Conservation (phyloP, 2,888 invertebrate genomes). For the Netelia melanura region DNA sequence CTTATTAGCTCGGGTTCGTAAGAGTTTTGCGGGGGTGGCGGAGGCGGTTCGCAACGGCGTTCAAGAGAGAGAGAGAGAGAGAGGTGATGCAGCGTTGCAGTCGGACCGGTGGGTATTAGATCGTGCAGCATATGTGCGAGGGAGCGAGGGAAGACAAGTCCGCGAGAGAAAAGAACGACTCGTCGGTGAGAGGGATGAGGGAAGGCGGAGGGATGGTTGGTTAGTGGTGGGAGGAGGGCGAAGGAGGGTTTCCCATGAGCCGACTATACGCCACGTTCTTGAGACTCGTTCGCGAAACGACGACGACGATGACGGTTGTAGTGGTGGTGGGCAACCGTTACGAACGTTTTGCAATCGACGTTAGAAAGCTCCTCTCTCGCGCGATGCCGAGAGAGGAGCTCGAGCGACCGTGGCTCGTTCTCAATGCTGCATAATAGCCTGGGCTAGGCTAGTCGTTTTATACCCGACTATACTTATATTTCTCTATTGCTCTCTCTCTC, state of each 20-base stretch:
- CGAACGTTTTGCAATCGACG: conserved; percentile 64
- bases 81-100: conserved; percentile 32
- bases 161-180: conserved; percentile 9
- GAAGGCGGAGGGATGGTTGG: not conserved
- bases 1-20: conserved; percentile 38
- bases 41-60: conserved; percentile 31
- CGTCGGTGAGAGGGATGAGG: not conserved
- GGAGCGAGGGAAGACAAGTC: conserved; percentile 12
- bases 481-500: not conserved
- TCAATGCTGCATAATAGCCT: conserved; percentile 61
- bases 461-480: conserved; percentile 12
- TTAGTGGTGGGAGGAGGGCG: not conserved
- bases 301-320: not conserved
- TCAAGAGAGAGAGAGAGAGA: conserved; percentile 18
- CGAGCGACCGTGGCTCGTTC: conserved; percentile 52
- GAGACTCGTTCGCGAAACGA: conserved; percentile 28
- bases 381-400: conserved; percentile 51
- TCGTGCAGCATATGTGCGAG: not conserved
- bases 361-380: conserved; percentile 64
- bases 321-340: conserved; percentile 50
- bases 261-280: conserved; percentile 4
- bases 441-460: conserved; percentile 49
- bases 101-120: conserved; percentile 28
- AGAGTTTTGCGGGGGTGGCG: conserved; percentile 59
- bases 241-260: conserved; percentile 54